A percentile compares a stretch with the other conserved stretches of the same genome.
Conservation (phyloP, 2,113 vertebrate genomes). For the Tragelaphus imberbis region DNA sequence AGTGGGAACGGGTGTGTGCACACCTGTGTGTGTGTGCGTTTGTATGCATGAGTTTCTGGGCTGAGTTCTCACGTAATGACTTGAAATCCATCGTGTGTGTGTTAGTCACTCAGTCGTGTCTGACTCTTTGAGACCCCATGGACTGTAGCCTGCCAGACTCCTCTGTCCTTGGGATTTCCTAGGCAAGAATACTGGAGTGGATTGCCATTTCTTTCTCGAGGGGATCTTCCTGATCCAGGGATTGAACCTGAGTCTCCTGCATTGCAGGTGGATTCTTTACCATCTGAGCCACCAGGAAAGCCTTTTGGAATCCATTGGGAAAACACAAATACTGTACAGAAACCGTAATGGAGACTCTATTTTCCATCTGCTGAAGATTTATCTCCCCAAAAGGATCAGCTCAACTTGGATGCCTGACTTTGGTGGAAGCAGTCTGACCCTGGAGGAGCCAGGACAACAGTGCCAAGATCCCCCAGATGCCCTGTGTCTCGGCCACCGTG, state of each 20-base stretch:
- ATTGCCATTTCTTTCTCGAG: background rate
- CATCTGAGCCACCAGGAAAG: background rate
- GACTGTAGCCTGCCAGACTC: background rate
- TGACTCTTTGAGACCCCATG: background rate
- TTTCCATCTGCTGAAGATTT: background rate
- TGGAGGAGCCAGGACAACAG: background rate
- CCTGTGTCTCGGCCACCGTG: slow-evolving; percentile 10
- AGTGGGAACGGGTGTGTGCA: background rate
- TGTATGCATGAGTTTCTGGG: too few relatives aligned
- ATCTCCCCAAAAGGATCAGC: background rate
- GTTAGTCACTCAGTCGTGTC: background rate
- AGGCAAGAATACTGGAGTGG: background rate
- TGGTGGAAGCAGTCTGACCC: background rate
- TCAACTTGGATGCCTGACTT: background rate
- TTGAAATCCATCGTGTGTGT: background rate
- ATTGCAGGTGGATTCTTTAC: background rate
- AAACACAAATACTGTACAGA: background rate
- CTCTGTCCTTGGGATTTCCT: background rate
- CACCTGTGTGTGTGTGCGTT: too few relatives aligned
- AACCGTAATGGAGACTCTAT: background rate
- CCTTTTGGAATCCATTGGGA: background rate
- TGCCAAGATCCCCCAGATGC: background rate
- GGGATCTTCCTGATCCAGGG: background rate
- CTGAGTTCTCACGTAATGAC: fast-evolving
- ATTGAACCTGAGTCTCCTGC: background rate